A percentile compares a stretch with the other conserved stretches of the same genome.
These are phyloP conservation scores for Agriotes lineatus DNA, from an alignment of 2,888 invertebrate species.

Conservation along the genomic window DNA sequence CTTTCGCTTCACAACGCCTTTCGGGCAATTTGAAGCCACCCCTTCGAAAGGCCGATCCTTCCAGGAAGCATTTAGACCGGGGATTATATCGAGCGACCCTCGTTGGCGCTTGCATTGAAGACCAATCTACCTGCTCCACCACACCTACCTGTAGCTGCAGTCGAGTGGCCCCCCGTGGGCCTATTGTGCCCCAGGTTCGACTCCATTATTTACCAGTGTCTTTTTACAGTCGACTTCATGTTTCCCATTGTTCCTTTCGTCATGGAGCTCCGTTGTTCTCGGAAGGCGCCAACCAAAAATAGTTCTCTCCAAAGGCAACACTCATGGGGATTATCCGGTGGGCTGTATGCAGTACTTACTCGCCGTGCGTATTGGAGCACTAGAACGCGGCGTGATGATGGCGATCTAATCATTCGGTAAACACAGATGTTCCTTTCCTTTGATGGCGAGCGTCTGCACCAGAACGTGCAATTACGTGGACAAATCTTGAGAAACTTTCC, in stretches of 20 bases:
- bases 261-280: slow-evolving; percentile 54
- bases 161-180: slow-evolving; percentile 58
- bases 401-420: too few relatives aligned
- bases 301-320: slow-evolving; percentile 17
- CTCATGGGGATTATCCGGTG: slow-evolving; percentile 33
- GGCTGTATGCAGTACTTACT: too few relatives aligned
- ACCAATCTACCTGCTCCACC: slow-evolving; percentile 30
- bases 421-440: too few relatives aligned
- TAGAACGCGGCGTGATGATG: too few relatives aligned
- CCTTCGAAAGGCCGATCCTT: neutral
- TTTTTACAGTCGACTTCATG: slow-evolving; percentile 58
- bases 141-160: slow-evolving; percentile 42
- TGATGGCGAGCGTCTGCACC: too few relatives aligned
- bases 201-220: slow-evolving; percentile 58
- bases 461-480: too few relatives aligned
- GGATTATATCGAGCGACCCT: neutral
- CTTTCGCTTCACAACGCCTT: too few relatives aligned
- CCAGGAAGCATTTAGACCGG: neutral
- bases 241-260: slow-evolving; percentile 55
- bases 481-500: too few relatives aligned
- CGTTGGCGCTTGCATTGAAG: neutral
- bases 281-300: slow-evolving; percentile 55
- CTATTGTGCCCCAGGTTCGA: slow-evolving; percentile 53
- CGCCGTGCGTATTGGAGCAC: too few relatives aligned
- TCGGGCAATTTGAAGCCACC: too few relatives aligned